Evolutionary conservation across 2,888 invertebrate species (phyloP).

Genomic region (Pollenia angustigena): DNA sequence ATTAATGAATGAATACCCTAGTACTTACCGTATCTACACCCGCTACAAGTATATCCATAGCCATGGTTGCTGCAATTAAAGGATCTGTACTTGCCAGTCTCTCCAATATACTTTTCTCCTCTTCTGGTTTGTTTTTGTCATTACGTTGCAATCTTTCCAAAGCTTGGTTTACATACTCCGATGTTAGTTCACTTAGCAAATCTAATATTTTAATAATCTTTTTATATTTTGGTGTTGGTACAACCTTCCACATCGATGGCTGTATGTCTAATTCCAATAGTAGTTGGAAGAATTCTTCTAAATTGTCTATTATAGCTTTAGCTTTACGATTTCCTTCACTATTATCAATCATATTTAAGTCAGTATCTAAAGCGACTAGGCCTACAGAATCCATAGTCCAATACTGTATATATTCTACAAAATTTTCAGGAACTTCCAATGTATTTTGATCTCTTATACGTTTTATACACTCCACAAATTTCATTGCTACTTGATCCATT

Average conservation of each 20-base stretch:
- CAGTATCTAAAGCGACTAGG: constrained; percentile 80
- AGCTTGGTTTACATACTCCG: constrained; percentile 80
- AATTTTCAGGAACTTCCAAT: constrained; percentile 82
- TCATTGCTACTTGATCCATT: constrained; percentile 84
- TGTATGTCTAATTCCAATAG: constrained; percentile 76
- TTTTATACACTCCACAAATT: constrained; percentile 76
- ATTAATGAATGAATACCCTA: no score
- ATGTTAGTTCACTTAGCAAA: constrained; percentile 73
- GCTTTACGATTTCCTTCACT: constrained; percentile 73
- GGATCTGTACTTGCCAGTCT: constrained; percentile 83
- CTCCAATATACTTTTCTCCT: constrained; percentile 85
- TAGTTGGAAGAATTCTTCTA: constrained; percentile 73
- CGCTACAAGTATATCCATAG: constrained; percentile 76
- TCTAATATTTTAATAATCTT: constrained; percentile 74
- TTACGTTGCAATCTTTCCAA: constrained; percentile 78
- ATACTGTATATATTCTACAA: constrained; percentile 85
- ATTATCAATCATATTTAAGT: constrained; percentile 76
- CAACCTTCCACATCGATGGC: constrained; percentile 77
- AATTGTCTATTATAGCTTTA: constrained; percentile 70
- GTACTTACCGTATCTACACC: constrained; percentile 77
- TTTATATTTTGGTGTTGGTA: constrained; percentile 76
- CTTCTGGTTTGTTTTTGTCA: constrained; percentile 47
- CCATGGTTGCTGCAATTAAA: constrained; percentile 75
- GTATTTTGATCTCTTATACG: constrained; percentile 76
- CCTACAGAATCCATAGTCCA: constrained; percentile 86